These are phyloP conservation scores for Cheilosia soror DNA, from an alignment of 2,888 invertebrate species.

Conservation along the genomic window DNA sequence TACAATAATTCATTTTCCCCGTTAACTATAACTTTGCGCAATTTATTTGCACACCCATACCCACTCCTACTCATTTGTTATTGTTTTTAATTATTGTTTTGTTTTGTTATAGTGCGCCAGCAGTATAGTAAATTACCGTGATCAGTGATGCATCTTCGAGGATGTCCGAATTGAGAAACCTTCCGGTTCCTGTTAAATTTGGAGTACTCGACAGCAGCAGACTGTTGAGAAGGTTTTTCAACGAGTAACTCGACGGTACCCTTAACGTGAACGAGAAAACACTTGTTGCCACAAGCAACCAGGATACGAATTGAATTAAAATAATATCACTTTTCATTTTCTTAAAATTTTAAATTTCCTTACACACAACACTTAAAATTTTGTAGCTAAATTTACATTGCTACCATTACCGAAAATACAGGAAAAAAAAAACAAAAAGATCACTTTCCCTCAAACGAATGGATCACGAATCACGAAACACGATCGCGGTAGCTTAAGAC, in stretches of 20 bases:
- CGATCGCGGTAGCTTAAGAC: conserved; percentile 12
- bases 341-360: neutral
- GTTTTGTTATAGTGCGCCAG: neutral
- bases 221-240: conserved; percentile 82
- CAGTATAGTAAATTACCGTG: conserved; percentile 78
- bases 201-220: conserved; percentile 81
- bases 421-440: too few relatives aligned
- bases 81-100: neutral
- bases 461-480: conserved; percentile 26
- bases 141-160: conserved; percentile 82
- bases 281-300: conserved; percentile 78
- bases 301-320: conserved; percentile 73
- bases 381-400: conserved; percentile 17
- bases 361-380: neutral
- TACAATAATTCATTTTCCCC: too few relatives aligned
- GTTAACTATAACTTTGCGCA: neutral
- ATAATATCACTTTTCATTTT: conserved; percentile 77
- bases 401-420: conserved; percentile 10
- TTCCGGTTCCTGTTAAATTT: conserved; percentile 81
- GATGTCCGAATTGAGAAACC: conserved; percentile 82
- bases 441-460: conserved; percentile 30
- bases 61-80: neutral
- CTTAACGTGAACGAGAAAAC: conserved; percentile 80
- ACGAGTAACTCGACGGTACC: conserved; percentile 82
- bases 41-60: neutral